These are phyloP conservation scores for Prolemur simus DNA, from an alignment of 2,113 vertebrate species.

Conservation along the genomic window DNA sequence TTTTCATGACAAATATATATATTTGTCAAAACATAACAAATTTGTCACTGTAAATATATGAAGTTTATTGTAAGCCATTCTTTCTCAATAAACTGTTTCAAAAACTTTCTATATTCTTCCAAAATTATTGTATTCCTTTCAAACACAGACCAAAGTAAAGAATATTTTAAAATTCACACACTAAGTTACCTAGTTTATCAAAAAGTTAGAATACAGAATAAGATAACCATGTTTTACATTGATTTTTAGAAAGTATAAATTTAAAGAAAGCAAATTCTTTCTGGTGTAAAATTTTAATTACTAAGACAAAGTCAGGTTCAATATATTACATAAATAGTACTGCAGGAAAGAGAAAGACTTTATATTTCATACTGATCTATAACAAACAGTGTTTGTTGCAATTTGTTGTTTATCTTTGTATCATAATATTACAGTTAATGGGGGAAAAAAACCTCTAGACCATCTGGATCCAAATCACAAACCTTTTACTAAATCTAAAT, in stretches of 20 bases:
- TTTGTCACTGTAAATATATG: not conserved
- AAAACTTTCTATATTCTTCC: not conserved
- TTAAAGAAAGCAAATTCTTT: not conserved
- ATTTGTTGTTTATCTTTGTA: not conserved
- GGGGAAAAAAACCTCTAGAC: not conserved
- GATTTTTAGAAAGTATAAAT: not conserved
- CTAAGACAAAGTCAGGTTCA: not conserved
- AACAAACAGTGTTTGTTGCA: not conserved
- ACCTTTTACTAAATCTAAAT: not conserved
- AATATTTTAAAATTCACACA: not conserved
- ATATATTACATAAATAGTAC: not conserved
- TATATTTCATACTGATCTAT: not conserved
- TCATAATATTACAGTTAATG: not conserved
- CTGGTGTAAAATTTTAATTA: not conserved
- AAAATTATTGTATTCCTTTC: not conserved
- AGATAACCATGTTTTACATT: not conserved
- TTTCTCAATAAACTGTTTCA: not conserved
- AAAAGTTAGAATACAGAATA: not conserved
- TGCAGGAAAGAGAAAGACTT: not conserved
- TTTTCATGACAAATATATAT: no score
- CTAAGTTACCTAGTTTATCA: not conserved
- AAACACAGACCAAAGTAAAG: not conserved
- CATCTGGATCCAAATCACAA: not conserved
- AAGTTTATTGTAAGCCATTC: not conserved
- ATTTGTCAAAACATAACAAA: not conserved